Percentiles rank a stretch among this genome's conserved stretches.
Evolutionary conservation across 2,113 vertebrate species (phyloP).

Genomic region (Brevimyrus niger): DNA sequence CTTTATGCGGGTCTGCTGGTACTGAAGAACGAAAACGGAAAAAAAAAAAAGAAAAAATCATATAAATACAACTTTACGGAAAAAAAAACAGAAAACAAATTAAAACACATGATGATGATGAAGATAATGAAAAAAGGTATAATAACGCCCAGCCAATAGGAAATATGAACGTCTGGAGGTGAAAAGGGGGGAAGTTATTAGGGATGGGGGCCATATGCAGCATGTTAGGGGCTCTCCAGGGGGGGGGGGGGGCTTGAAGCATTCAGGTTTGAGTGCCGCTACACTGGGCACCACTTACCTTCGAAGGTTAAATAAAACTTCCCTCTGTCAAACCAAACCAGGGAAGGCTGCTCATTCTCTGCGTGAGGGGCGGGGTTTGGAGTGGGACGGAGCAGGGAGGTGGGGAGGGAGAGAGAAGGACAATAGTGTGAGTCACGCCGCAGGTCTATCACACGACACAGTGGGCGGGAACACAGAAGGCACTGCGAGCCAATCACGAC

Average conservation of each 20-base stretch:
- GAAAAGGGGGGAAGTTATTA: neutral
- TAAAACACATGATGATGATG: neutral
- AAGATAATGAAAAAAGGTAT: neutral
- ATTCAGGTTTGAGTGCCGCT: slow-evolving; percentile 44
- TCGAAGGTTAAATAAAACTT: slow-evolving; percentile 99
- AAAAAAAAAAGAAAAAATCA: neutral
- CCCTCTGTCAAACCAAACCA: slow-evolving; percentile 98
- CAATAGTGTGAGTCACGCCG: slow-evolving; percentile 70
- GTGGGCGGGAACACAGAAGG: slow-evolving; percentile 45
- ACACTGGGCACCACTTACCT: slow-evolving; percentile 76
- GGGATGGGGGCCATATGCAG: neutral
- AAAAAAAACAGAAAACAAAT: neutral
- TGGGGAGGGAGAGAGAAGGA: slow-evolving; percentile 78
- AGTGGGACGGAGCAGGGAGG: slow-evolving; percentile 65
- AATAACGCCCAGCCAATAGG: neutral
- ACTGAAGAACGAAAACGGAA: neutral
- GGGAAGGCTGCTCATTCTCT: slow-evolving; percentile 92
- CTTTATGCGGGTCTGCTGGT: neutral
- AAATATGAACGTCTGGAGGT: neutral
- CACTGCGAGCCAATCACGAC: slow-evolving; percentile 49
- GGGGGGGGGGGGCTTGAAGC: slow-evolving; percentile 25
- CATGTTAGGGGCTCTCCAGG: slow-evolving; percentile 7
- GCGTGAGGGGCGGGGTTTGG: slow-evolving; percentile 72
- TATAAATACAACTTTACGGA: neutral
- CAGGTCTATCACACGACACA: slow-evolving; percentile 58